These are phyloP conservation scores for Eueides isabella DNA, from an alignment of 1,140 invertebrate genomes.

Conservation along the genomic window DNA sequence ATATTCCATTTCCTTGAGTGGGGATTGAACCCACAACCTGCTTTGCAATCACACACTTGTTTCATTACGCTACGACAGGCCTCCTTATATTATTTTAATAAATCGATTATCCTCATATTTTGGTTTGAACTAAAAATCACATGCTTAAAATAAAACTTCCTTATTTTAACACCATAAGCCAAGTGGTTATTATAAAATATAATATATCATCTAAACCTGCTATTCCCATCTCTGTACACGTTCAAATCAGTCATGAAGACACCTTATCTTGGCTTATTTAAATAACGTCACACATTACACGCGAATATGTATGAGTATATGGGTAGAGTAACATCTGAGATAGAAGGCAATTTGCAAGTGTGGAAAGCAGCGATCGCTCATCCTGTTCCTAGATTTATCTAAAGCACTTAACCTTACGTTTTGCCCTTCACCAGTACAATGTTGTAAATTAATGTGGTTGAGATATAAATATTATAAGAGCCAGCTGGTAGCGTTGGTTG, in stretches of 20 bases:
- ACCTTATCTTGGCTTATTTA: slow-evolving; percentile 8
- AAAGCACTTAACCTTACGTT: neutral
- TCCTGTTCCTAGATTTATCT: slow-evolving; percentile 1
- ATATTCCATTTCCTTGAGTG: too few relatives aligned
- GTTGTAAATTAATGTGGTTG: neutral
- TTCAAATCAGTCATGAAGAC: slow-evolving; percentile 1
- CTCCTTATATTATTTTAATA: too few relatives aligned
- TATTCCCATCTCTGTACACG: neutral
- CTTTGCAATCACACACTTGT: too few relatives aligned
- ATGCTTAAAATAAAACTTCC: too few relatives aligned
- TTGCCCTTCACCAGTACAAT: neutral
- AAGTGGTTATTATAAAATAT: neutral
- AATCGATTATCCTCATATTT: too few relatives aligned
- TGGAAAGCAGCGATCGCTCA: neutral
- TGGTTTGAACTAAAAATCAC: too few relatives aligned
- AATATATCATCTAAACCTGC: neutral
- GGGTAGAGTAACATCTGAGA: neutral
- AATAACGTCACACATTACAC: neutral
- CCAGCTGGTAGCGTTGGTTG: neutral
- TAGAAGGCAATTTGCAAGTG: slow-evolving; percentile 2
- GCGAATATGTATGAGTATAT: neutral
- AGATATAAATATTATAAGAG: neutral
- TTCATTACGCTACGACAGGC: too few relatives aligned
- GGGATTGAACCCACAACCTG: too few relatives aligned
- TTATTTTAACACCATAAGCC: too few relatives aligned